phyloP scores from a whole-genome alignment of 2,113 vertebrate genomes.

The Vidua chalybeata region DNA sequence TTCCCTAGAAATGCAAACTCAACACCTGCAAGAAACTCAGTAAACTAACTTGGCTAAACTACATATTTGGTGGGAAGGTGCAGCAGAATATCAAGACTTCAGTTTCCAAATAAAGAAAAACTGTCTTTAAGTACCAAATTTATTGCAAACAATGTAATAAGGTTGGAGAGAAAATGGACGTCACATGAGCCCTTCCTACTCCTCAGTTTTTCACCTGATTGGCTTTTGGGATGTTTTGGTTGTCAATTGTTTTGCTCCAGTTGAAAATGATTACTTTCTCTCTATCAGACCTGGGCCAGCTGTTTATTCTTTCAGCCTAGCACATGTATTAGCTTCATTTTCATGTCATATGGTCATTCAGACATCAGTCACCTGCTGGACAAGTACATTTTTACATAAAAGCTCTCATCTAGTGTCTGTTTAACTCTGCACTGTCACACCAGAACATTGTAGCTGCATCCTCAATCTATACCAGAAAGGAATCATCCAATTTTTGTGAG shows the following conservation, averaged over 20 bases:
- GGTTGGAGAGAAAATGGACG: not conserved
- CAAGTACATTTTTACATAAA: not conserved
- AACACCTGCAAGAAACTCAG: not conserved
- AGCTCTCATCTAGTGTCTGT: not conserved
- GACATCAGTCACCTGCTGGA: not conserved
- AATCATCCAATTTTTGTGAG: not conserved
- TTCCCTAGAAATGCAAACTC: not conserved
- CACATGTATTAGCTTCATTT: not conserved
- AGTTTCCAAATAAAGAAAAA: not conserved
- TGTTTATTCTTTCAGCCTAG: not conserved
- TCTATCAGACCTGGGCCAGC: not conserved
- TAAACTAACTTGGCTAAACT: not conserved
- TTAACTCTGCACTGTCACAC: not conserved
- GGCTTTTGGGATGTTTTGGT: not conserved
- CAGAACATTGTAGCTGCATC: not conserved
- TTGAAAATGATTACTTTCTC: not conserved
- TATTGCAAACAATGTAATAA: not conserved
- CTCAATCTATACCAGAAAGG: not conserved
- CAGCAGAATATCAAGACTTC: not conserved
- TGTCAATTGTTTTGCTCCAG: not conserved
- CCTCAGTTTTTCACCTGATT: not conserved
- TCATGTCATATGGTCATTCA: not conserved
- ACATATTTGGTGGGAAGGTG: not conserved
- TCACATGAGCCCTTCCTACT: not conserved
- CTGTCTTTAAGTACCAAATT: not conserved